phyloP scores from a whole-genome alignment of 2,113 vertebrate genomes.

The Apodemus sylvaticus region DNA sequence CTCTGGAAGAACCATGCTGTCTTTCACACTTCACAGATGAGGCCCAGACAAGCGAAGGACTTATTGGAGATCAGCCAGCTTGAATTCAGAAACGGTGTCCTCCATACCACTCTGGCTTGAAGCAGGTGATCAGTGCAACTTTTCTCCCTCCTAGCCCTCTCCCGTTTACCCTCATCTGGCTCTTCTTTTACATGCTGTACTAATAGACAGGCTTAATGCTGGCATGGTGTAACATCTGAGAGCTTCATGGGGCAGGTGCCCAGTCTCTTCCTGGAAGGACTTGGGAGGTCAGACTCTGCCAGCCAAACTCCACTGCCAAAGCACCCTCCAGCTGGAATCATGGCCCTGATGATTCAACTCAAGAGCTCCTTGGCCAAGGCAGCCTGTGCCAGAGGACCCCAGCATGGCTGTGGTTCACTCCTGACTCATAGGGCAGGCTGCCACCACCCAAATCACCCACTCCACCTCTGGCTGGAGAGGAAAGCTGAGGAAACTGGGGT shows the following conservation, averaged over 20 bases:
- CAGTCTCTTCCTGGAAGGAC: slow-evolving; percentile 68
- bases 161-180: neutral
- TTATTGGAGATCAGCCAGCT: neutral
- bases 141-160: neutral
- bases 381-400: slow-evolving; percentile 41
- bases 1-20: neutral
- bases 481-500: slow-evolving; percentile 16
- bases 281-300: neutral
- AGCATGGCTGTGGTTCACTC: neutral
- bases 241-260: slow-evolving; percentile 17
- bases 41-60: neutral
- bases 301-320: slow-evolving; percentile 28
- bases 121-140: neutral
- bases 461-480: slow-evolving; percentile 39
- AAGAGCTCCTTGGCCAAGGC: slow-evolving; percentile 27
- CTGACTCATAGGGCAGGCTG: slow-evolving; percentile 68
- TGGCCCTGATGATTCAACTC: slow-evolving; percentile 49
- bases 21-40: neutral
- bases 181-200: neutral
- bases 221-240: neutral
- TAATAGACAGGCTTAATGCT: neutral
- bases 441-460: slow-evolving; percentile 35
- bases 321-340: neutral
- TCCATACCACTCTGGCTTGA: neutral
- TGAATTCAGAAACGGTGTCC: neutral